Conservation (phyloP, 2,113 vertebrate species). For the Stigmatopora argus region DNA sequence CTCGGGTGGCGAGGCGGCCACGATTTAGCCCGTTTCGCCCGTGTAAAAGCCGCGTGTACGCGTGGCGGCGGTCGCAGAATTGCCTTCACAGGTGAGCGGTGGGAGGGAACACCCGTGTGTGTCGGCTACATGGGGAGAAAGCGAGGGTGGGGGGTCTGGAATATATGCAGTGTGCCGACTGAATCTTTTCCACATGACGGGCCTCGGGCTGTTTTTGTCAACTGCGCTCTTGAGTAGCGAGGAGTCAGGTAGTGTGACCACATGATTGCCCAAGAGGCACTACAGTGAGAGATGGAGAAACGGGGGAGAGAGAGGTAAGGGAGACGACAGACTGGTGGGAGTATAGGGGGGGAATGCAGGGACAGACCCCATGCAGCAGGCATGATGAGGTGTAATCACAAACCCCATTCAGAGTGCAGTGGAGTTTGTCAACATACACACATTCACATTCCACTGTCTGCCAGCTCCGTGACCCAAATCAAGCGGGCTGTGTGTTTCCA, state of each 20-base stretch:
- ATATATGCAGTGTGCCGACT: slow-evolving; percentile 61
- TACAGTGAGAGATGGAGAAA: slow-evolving; percentile 46
- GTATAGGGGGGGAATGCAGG: slow-evolving; percentile 21
- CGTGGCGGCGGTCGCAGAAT: neutral
- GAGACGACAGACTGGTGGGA: slow-evolving; percentile 11
- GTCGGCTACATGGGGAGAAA: slow-evolving; percentile 56
- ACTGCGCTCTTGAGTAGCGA: slow-evolving; percentile 70
- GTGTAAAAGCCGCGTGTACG: slow-evolving; percentile 18
- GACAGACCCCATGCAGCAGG: slow-evolving; percentile 48
- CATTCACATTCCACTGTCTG: slow-evolving; percentile 70
- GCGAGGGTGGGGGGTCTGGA: slow-evolving; percentile 12
- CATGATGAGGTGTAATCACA: slow-evolving; percentile 73
- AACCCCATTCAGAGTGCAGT: slow-evolving; percentile 69
- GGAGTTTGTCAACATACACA: slow-evolving; percentile 73
- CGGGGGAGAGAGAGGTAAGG: slow-evolving; percentile 10
- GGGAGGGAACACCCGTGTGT: slow-evolving; percentile 57
- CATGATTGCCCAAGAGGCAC: slow-evolving; percentile 72
- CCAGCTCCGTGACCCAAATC: slow-evolving; percentile 66
- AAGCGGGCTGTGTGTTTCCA: slow-evolving; percentile 30
- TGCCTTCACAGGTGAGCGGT: slow-evolving; percentile 64
- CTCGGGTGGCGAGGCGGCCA: neutral
- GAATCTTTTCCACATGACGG: slow-evolving; percentile 76
- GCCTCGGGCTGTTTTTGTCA: slow-evolving; percentile 76
- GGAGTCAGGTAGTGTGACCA: slow-evolving; percentile 76
- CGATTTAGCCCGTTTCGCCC: neutral